Base-by-base conservation (phyloP, 1,140 invertebrate genomes). In the Contarinia nasturtii region DNA sequence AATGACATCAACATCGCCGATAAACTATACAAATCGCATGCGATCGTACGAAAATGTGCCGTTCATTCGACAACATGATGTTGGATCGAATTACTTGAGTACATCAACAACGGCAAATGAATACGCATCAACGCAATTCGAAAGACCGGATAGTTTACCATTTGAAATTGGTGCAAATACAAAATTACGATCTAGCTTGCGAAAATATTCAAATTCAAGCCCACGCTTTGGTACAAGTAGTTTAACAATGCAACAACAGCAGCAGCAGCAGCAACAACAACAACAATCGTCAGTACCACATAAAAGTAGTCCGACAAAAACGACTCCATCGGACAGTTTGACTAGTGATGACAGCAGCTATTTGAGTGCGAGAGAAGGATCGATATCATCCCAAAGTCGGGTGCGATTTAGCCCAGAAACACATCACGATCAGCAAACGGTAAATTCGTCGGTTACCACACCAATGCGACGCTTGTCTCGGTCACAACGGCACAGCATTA, bases 311-410 rank as follows among this genome's bases (percentile, higher is more conserved):
- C 82, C 84, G 21, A 86, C 83, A 2, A 86, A 86, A 65, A 79
- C 82, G 1, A 87, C 85, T 2, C 83, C 85, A 0, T 83, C 84
- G 0, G 86, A 88, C 52, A 85, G 81, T 52, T 56, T 85, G 14
- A 82, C 82, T 0, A 86, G 82, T 52, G 85, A 87, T 45, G 84
- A 88, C 52, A 83, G 79, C 52, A 85, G 81, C 33, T 87, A 87
- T 57, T 74, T 85, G 34, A 88, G 84, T 1, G 83, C 85, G 2
- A 77, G 83, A 52, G 83, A 86, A 52, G 76, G 73, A 44, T 76
- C 73, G 5, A 72, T 72, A 50, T 72, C 75, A 2, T 71, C 68
- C 47, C 75, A 76, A 45, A 75, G 76, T 34, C 67, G 83, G 7
- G 83, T 88, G 2, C 68, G 85, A 1, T 90, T 90, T 63, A 87